Conservation (phyloP, 2,888 invertebrate genomes). For the Theretra japonica region DNA sequence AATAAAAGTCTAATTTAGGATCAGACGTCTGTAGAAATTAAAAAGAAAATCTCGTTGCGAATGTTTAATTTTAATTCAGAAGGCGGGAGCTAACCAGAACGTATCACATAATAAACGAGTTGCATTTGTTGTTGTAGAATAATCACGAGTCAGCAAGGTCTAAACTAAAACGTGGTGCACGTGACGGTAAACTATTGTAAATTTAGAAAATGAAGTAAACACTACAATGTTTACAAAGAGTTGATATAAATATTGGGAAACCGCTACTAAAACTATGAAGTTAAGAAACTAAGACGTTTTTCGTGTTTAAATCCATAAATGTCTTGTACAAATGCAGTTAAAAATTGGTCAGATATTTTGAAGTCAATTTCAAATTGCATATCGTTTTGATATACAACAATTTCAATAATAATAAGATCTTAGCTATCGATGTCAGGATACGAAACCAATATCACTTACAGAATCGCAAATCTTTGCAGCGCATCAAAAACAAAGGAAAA, state of each 20-base stretch:
- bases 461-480: neutral
- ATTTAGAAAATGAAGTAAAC: slow-evolving; percentile 36
- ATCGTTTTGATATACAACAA: no score
- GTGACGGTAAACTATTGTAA: slow-evolving; percentile 37
- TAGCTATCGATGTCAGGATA: no score
- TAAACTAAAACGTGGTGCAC: slow-evolving; percentile 39
- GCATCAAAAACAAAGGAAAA: neutral
- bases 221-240: slow-evolving; percentile 36
- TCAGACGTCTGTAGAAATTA: slow-evolving; percentile 8
- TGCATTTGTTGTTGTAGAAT: slow-evolving; percentile 32
- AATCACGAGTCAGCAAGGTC: slow-evolving; percentile 40
- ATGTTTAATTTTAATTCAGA: neutral
- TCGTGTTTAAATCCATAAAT: neutral
- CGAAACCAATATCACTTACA: no score
- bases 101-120: slow-evolving; percentile 12
- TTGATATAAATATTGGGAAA: slow-evolving; percentile 14
- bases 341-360: no score
- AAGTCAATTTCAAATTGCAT: no score
- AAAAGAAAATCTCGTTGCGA: neutral
- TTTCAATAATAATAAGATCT: no score
- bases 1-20: slow-evolving; percentile 21
- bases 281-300: neutral
- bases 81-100: neutral
- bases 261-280: neutral
- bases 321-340: neutral